Evolutionary conservation across 1,140 invertebrate genomes (phyloP).

Genomic region (Bombyx mandarina): DNA sequence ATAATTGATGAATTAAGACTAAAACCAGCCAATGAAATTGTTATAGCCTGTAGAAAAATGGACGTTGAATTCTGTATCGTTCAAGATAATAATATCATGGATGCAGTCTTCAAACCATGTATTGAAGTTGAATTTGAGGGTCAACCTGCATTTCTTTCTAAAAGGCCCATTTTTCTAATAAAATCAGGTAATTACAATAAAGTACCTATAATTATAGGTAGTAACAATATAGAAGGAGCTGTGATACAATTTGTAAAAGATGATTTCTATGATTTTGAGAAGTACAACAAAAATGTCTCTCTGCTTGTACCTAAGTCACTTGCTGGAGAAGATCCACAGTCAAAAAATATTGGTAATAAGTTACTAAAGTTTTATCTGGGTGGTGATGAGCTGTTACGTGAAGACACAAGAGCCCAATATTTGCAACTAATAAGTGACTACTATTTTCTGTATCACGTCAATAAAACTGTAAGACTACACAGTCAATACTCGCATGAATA

Average conservation of each 20-base stretch:
- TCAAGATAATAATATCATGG: conserved; percentile 26
- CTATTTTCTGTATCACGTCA: conserved; percentile 49
- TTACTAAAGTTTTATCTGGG: conserved; percentile 48
- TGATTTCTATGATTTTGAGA: conserved; percentile 43
- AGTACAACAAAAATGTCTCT: conserved; percentile 36
- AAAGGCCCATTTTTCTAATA: conserved; percentile 37
- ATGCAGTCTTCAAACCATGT: conserved; percentile 49
- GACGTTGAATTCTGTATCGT: conserved; percentile 7
- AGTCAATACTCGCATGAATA: conserved; percentile 31
- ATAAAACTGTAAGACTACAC: conserved; percentile 45
- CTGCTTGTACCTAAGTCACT: conserved; percentile 41
- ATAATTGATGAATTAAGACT: conserved; percentile 42
- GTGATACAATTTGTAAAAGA: conserved; percentile 32
- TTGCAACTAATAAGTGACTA: conserved; percentile 51
- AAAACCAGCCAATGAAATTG: conserved; percentile 30
- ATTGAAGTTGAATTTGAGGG: conserved; percentile 58
- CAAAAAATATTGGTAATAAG: conserved; percentile 37
- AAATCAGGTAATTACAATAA: conserved; percentile 55
- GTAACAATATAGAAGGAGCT: conserved; percentile 40
- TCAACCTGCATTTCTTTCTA: conserved; percentile 43
- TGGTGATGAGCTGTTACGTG: conserved; percentile 25
- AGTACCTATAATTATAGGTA: conserved; percentile 56
- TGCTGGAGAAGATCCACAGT: conserved; percentile 21
- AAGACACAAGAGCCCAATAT: conserved; percentile 40
- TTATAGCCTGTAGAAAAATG: conserved; percentile 28